A percentile compares a stretch with the other conserved stretches of the same genome.
Conservation (phyloP, 30 jellyfish, hydroid and myxozoan species). For the Aurelia aurita complex sp. Pacific region DNA sequence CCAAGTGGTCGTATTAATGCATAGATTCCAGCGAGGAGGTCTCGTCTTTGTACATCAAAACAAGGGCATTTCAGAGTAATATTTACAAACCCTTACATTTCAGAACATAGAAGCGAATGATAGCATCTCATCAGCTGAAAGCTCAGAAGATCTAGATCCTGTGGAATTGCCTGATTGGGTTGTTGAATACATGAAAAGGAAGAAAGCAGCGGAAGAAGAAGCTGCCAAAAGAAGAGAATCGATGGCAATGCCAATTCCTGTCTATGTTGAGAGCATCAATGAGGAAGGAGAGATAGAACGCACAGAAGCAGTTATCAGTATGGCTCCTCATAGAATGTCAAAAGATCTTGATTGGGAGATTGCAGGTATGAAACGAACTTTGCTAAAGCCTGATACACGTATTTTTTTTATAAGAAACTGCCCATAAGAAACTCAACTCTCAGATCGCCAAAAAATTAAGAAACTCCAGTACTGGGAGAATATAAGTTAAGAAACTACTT, state of each 20-base stretch:
- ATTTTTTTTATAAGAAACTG: no score
- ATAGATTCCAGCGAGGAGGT: no score
- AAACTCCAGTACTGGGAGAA: no score
- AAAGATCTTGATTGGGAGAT: slow-evolving; percentile 15
- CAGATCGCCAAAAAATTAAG: no score
- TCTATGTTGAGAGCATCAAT: slow-evolving; percentile 3
- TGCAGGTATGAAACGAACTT: no score
- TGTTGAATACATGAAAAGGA: slow-evolving; percentile 9
- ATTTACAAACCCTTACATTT: neutral
- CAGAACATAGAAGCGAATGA: neutral
- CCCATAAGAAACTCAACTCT: no score
- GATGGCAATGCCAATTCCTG: slow-evolving; percentile 13
- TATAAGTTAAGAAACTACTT: no score
- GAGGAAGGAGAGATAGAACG: neutral
- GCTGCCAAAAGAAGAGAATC: neutral
- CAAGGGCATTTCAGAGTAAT: no score
- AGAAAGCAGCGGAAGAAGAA: slow-evolving; percentile 18
- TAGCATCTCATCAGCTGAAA: neutral
- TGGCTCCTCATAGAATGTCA: slow-evolving; percentile 25
- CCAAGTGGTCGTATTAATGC: no score
- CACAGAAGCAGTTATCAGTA: slow-evolving; percentile 5
- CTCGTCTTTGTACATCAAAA: no score
- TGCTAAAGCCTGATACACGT: no score
- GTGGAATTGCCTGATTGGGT: slow-evolving; percentile 59
- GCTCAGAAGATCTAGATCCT: slow-evolving; percentile 24